Conservation (phyloP, 2,113 vertebrate species). For the Ia io region DNA sequence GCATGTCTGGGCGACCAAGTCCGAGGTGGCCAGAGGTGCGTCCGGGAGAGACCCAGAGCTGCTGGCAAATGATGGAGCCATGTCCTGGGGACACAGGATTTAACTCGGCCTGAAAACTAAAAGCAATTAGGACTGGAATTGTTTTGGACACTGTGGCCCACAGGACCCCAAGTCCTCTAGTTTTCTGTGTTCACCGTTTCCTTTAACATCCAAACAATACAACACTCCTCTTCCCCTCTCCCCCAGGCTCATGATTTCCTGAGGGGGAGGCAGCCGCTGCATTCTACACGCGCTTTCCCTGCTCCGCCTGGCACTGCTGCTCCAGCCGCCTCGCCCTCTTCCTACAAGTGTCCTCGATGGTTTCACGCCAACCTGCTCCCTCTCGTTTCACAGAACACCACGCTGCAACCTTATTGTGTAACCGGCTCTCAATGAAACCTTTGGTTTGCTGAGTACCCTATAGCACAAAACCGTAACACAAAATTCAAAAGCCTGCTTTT, state of each 20-base stretch:
- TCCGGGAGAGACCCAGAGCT: not conserved
- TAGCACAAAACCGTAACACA: not conserved
- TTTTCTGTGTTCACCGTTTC: not conserved
- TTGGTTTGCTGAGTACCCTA: not conserved
- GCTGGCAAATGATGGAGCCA: not conserved
- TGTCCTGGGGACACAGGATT: not conserved
- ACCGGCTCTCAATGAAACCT: not conserved
- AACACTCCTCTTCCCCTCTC: not conserved
- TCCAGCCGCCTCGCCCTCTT: not conserved
- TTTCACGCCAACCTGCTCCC: not conserved
- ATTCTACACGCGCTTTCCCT: not conserved
- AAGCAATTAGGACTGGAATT: not conserved
- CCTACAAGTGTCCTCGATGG: not conserved
- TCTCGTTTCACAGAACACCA: not conserved
- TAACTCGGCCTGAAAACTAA: not conserved
- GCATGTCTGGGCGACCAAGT: no score
- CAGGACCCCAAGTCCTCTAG: not conserved
- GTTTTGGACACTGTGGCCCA: not conserved
- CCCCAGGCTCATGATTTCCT: not conserved
- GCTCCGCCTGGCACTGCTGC: not conserved
- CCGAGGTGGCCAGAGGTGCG: not conserved
- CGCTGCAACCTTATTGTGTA: not conserved
- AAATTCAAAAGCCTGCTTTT: not conserved
- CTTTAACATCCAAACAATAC: not conserved
- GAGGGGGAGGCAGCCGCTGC: not conserved